Conservation (phyloP, 2,888 invertebrate genomes). For the Ophioninae sp. region DNA sequence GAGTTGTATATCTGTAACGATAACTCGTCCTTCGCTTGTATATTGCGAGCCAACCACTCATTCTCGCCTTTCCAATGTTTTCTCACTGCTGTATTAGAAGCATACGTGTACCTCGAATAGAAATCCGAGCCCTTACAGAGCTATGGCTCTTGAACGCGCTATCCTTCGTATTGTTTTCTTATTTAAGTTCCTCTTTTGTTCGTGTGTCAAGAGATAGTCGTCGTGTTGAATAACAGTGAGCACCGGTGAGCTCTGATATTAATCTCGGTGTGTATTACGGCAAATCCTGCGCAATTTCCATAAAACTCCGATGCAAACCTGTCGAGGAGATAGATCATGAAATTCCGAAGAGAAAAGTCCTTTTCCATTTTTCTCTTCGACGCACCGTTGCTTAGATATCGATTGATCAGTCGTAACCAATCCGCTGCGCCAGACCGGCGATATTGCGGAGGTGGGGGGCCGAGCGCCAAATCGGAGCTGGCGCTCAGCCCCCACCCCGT, state of each 20-base stretch:
- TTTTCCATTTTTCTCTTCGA: not conserved
- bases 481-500: not conserved
- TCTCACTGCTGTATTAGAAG: constrained; percentile 51
- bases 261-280: constrained; percentile 11
- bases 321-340: not conserved
- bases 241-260: constrained; percentile 30
- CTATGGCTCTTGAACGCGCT: constrained; percentile 42
- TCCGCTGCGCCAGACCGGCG: not conserved
- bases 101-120: constrained; percentile 52
- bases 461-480: not conserved
- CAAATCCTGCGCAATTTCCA: not conserved
- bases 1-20: constrained; percentile 10
- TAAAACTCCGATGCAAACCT: not conserved
- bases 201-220: constrained; percentile 8
- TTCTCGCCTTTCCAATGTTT: constrained; percentile 40
- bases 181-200: constrained; percentile 13
- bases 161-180: not conserved
- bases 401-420: not conserved
- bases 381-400: not conserved
- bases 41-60: constrained; percentile 45
- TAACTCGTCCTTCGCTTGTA: constrained; percentile 45
- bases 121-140: constrained; percentile 33
- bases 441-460: not conserved
- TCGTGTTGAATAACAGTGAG: constrained; percentile 25
- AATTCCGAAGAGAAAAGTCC: not conserved